A percentile compares a stretch with the other conserved stretches of the same genome.
Conservation (phyloP, 2,888 invertebrate genomes). For the Epistrophe eligans region DNA sequence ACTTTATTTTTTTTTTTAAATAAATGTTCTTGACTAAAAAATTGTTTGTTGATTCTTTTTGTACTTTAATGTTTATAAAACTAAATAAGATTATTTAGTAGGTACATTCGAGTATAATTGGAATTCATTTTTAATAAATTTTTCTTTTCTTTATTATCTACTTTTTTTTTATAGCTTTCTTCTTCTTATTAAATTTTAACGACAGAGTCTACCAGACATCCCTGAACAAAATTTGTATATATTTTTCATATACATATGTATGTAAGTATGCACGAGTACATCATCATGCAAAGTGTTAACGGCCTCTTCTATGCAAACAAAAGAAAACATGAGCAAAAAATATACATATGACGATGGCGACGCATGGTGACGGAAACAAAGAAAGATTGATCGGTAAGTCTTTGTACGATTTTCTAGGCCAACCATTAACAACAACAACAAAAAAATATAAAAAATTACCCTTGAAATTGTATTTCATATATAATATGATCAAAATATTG, state of each 20-base stretch:
- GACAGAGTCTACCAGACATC: background rate
- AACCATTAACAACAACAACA: slow-evolving; percentile 19
- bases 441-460: slow-evolving; percentile 44
- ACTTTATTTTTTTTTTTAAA: no score
- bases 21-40: no score
- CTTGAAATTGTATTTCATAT: slow-evolving; percentile 44
- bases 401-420: slow-evolving; percentile 66
- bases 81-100: no score
- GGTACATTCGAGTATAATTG: no score
- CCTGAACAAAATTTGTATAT: background rate
- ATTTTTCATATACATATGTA: background rate
- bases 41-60: no score
- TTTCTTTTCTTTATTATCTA: no score
- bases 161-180: background rate
- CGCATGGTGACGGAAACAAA: slow-evolving; percentile 33
- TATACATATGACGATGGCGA: background rate
- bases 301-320: slow-evolving; percentile 2
- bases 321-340: background rate
- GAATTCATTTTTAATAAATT: no score
- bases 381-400: slow-evolving; percentile 52
- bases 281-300: slow-evolving; percentile 34
- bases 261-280: background rate
- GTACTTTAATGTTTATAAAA: no score
- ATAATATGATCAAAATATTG: slow-evolving; percentile 3
- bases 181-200: background rate